Evolutionary conservation across 1,140 invertebrate genomes (phyloP), one percentile per base, ranked within the genome.

Genomic region (Nephila pilipes): DNA sequence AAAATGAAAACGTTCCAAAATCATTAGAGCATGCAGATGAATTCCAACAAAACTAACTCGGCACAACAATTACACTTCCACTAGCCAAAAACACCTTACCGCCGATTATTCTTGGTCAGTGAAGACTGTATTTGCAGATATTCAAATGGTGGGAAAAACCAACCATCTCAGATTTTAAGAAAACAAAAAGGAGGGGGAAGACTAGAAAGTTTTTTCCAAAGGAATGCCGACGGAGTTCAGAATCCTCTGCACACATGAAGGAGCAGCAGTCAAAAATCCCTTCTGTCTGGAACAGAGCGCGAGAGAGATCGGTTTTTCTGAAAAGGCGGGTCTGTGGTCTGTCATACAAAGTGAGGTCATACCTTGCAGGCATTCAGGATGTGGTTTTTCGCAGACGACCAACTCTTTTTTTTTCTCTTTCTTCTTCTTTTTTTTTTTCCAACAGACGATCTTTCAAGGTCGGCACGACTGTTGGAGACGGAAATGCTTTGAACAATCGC

Each of bases 361-460:
- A 75, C 69, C 69, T 75, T 75, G 69, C 69, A 75, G 69, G 69
- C 69, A 75, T 75, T 75, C 69, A 75, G 69, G 69, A 75, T 75
- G 69, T 75, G 69, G 69, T 75, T 75, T 75, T 75, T 75, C 69
- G 69, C 69, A 75, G 69, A 75, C 69, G 69, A 75, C 69, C 69
- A 75, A 75, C 69, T 75, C 69, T 75, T 32, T 75, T 75, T 46
- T 10, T 46, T 46, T n/a, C n/a, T n/a, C n/a, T n/a, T 57, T 57
- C 16, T 57, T 57, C 16, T 57, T 57, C 16, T 57, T 57, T 57
- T 75, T 32, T 75, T 75, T 46, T 10, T 46, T 46, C 4, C 58
- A 60, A 60, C 29, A n/a, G 32, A 75, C 69, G 32, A 29, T 18
- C 69, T 25, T 32, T 75, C 29, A 32, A 32, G 29, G 25, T 32